Evolutionary conservation across 2,888 invertebrate species (phyloP).

Genomic region (Scaptomyza caliginosa): DNA sequence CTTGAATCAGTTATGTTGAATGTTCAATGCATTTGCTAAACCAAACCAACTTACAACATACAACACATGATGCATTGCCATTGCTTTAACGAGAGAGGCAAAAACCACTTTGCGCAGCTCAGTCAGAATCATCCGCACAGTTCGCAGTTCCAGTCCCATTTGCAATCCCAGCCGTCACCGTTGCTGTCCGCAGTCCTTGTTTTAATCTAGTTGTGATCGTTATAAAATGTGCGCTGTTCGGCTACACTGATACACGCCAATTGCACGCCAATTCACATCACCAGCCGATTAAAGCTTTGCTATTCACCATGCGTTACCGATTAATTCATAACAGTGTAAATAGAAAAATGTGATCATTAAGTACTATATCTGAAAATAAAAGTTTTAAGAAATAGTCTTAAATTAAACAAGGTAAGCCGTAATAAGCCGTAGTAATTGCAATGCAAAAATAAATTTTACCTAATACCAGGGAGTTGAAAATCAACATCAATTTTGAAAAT

Average conservation of each 20-base stretch:
- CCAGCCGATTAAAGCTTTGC: not conserved
- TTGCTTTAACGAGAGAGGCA: slow-evolving; percentile 6
- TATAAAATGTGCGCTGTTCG: not conserved
- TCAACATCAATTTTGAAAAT: too few relatives aligned
- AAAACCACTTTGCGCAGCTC: slow-evolving; percentile 32
- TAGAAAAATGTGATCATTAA: not conserved
- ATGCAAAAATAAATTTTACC: too few relatives aligned
- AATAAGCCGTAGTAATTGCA: too few relatives aligned
- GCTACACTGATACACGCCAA: not conserved
- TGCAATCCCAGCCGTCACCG: slow-evolving; percentile 1
- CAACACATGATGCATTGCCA: slow-evolving; percentile 9
- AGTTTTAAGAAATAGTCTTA: too few relatives aligned
- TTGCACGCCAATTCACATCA: not conserved
- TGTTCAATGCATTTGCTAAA: not conserved
- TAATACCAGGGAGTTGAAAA: too few relatives aligned
- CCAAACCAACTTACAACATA: not conserved
- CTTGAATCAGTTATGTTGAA: slow-evolving; percentile 1
- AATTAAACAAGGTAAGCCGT: too few relatives aligned
- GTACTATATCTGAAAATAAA: too few relatives aligned
- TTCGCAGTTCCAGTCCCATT: slow-evolving; percentile 1
- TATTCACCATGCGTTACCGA: not conserved
- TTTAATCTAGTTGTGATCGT: slow-evolving; percentile 48
- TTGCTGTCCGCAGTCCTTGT: slow-evolving; percentile 29
- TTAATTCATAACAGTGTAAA: not conserved
- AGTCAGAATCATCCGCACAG: slow-evolving; percentile 1